These are phyloP conservation scores for Drosophila merina DNA, from an alignment of 2,888 invertebrate species.

Conservation along the genomic window DNA sequence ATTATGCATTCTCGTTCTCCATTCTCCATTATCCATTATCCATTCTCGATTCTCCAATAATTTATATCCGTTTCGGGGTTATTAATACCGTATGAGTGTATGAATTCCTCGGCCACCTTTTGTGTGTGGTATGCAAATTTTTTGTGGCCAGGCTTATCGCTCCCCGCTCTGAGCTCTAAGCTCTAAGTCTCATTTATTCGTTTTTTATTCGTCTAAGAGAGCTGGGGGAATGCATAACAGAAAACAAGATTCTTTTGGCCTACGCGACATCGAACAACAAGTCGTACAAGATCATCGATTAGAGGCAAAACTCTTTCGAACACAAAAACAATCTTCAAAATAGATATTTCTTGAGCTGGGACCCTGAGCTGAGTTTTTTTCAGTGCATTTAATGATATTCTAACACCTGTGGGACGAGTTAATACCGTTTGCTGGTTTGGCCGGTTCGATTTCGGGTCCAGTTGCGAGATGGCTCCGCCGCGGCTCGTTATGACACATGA, in stretches of 20 bases:
- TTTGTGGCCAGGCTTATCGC: constrained; percentile 22
- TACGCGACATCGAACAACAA: constrained; percentile 62
- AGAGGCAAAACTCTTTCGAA: no score
- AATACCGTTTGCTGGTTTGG: constrained; percentile 47
- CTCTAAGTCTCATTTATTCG: constrained; percentile 3
- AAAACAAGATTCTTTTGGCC: constrained; percentile 69
- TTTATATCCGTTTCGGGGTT: constrained; percentile 49
- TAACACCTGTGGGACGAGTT: constrained; percentile 43
- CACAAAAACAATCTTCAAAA: not conserved
- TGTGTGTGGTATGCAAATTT: constrained; percentile 67
- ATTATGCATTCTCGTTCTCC: not conserved
- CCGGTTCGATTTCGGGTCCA: constrained; percentile 45
- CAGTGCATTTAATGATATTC: constrained; percentile 20
- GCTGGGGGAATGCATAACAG: constrained; percentile 21
- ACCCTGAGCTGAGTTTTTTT: not conserved
- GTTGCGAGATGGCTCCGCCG: constrained; percentile 18
- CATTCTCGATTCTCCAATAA: constrained; percentile 16
- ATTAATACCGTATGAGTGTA: constrained; percentile 44
- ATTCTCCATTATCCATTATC: not conserved
- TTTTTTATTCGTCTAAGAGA: constrained; percentile 15
- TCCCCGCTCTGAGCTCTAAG: constrained; percentile 1
- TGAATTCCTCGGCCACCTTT: constrained; percentile 43
- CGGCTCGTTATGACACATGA: constrained; percentile 38
- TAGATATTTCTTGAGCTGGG: not conserved
- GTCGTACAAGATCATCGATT: constrained; percentile 72